A percentile compares a stretch with the other conserved stretches of the same genome.
Conservation (phyloP, 2,888 invertebrate species). For the Frankliniella intonsa region DNA sequence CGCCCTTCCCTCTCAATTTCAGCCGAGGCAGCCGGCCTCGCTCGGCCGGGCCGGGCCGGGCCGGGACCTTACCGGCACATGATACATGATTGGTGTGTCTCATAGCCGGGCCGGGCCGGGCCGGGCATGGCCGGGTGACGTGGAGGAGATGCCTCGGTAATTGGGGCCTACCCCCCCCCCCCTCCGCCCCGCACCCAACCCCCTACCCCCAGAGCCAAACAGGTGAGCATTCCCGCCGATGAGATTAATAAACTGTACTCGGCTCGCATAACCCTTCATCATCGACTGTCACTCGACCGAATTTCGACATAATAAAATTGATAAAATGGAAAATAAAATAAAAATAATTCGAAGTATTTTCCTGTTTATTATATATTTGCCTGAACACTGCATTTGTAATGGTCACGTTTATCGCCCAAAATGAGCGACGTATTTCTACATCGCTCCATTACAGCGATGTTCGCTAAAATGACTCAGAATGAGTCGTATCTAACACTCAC, state of each 20-base stretch:
- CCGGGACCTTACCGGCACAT: background rate
- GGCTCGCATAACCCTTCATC: background rate
- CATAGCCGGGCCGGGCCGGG: background rate
- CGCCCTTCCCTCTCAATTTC: too few species aligned
- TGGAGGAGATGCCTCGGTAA: background rate
- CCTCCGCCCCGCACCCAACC: background rate
- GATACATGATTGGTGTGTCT: background rate
- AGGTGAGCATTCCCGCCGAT: background rate
- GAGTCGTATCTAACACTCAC: too few species aligned
- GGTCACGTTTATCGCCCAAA: too few species aligned
- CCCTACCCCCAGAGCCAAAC: background rate
- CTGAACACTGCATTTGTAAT: too few species aligned
- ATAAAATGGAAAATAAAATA: too few species aligned
- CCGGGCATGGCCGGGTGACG: background rate
- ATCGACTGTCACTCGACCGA: constrained; percentile 11
- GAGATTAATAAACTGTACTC: background rate
- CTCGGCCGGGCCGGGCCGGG: too few species aligned
- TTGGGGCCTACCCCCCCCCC: background rate
- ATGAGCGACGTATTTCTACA: too few species aligned
- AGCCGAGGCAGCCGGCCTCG: too few species aligned
- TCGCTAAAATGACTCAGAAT: too few species aligned
- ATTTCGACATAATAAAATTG: background rate
- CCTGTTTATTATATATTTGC: too few species aligned
- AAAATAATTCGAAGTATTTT: too few species aligned
- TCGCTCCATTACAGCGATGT: too few species aligned